Conservation (phyloP, 2,888 invertebrate genomes). For the Macaria liturata region DNA sequence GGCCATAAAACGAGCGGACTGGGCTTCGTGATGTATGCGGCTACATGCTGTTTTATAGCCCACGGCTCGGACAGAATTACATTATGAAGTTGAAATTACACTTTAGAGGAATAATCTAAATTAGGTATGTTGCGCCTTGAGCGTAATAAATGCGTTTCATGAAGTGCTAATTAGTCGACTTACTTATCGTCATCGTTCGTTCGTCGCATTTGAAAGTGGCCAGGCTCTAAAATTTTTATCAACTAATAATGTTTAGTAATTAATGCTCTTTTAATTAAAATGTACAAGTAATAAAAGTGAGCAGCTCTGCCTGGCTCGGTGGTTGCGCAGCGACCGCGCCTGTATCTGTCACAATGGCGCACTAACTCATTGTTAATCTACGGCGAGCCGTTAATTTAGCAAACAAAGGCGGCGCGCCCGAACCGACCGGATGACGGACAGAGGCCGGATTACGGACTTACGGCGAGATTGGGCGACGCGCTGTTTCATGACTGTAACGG, state of each 20-base stretch:
- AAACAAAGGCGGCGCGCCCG: conserved; percentile 45
- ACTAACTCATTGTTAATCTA: conserved; percentile 29
- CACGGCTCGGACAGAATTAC: conserved; percentile 4
- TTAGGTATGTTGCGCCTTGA: too few species aligned
- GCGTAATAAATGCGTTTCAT: too few species aligned
- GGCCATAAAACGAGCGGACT: conserved; percentile 31
- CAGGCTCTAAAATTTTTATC: too few species aligned
- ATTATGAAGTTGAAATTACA: conserved; percentile 3
- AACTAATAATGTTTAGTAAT: too few species aligned
- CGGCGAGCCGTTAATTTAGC: conserved; percentile 45
- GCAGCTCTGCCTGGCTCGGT: too few species aligned
- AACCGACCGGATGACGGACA: conserved; percentile 43
- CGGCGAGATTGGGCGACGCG: conserved; percentile 18
- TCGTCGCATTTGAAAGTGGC: too few species aligned
- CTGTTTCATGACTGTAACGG: conserved; percentile 6
- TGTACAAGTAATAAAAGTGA: too few species aligned
- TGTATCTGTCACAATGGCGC: conserved; percentile 19
- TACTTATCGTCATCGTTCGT: too few species aligned
- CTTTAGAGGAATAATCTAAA: not conserved
- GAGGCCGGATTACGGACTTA: conserved; percentile 29
- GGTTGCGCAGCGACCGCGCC: too few species aligned
- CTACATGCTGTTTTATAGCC: conserved; percentile 10
- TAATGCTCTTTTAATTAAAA: too few species aligned
- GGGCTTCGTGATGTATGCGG: conserved; percentile 15
- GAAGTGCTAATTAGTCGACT: too few species aligned